Base-by-base conservation (phyloP, 2,888 invertebrate genomes). In the Caenorhabditis wallacei region DNA sequence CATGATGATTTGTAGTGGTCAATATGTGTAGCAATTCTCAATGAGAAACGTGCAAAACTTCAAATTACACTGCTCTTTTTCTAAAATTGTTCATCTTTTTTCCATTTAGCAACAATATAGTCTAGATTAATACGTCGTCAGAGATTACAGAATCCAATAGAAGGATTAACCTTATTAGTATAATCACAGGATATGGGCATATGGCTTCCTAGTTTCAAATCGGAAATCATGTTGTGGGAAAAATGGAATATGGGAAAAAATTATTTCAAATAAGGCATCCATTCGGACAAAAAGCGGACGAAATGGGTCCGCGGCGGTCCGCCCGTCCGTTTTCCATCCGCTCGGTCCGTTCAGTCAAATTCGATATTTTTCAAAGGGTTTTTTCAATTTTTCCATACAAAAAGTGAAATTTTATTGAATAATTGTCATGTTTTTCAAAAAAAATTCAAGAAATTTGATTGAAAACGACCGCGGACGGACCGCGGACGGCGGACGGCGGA, bases 161-260 rank as follows among this genome's bases (percentile, higher is more conserved):
- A 22, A 40, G n/a, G 61, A 61, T 61, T 63, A 48, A 64, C 64
- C 64, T 64, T 64, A 51, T 64, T 16, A 48, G 20, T 20, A 64
- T 48, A 64, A 46, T 61, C 24, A n/a, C 43, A 43, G 20, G 20
- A 10, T 64, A 64, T 10, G 48, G 48, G 20, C 26, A 10, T 64
- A 64, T 10, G 48, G 48, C 30, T 64, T 51, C 64, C 64, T 30
- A 26, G 18, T 64, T 51, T 48, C 64, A 7, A 51, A n/a, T 18
- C 46, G 46, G 8, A 48, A 48, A 48, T 48, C 46, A 40, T 11
- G 40, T 40, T 40, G 10, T 11, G 22, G 40, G 40, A 13, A 26
- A 22, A 40, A 57, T 57, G 37, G 35, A 59, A 40, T 59, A 22
- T 40, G 20, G 59, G n/a, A n/a, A n/a, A n/a, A n/a, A n/a, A n/a